Conservation (phyloP, 2,113 vertebrate species). For the Callopanchax toddi region DNA sequence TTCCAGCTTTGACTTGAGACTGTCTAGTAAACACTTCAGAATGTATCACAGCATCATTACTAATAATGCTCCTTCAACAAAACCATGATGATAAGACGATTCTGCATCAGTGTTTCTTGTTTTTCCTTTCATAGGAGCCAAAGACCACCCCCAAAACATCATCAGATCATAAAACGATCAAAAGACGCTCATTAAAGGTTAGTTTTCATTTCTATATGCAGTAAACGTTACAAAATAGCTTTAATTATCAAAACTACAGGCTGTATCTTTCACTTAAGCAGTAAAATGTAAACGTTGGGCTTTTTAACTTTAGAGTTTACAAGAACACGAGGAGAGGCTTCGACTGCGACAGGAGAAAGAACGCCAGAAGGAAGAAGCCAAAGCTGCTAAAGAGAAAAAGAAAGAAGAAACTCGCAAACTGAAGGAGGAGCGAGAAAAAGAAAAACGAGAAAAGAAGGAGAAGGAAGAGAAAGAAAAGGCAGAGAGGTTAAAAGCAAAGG, state of each 20-base stretch:
- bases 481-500: constrained; percentile 87
- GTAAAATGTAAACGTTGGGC: too few relatives aligned
- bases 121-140: constrained; percentile 53
- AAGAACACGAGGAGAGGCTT: constrained; percentile 82
- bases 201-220: not conserved
- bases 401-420: constrained; percentile 77
- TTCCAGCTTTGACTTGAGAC: too few relatives aligned
- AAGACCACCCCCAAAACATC: constrained; percentile 57
- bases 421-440: constrained; percentile 85
- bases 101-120: not conserved
- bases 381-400: constrained; percentile 76
- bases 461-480: constrained; percentile 90
- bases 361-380: constrained; percentile 74
- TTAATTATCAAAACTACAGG: too few relatives aligned
- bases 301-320: constrained; percentile 54
- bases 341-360: constrained; percentile 78
- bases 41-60: not conserved
- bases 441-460: constrained; percentile 89
- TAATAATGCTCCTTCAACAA: not conserved
- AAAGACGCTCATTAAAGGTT: constrained; percentile 79
- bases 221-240: not conserved
- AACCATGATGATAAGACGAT: not conserved
- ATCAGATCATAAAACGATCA: constrained; percentile 62
- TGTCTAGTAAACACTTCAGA: too few relatives aligned
- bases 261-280: too few relatives aligned